Base-by-base conservation (phyloP, 2,113 vertebrate genomes). In the Dicentrarchus labrax region DNA sequence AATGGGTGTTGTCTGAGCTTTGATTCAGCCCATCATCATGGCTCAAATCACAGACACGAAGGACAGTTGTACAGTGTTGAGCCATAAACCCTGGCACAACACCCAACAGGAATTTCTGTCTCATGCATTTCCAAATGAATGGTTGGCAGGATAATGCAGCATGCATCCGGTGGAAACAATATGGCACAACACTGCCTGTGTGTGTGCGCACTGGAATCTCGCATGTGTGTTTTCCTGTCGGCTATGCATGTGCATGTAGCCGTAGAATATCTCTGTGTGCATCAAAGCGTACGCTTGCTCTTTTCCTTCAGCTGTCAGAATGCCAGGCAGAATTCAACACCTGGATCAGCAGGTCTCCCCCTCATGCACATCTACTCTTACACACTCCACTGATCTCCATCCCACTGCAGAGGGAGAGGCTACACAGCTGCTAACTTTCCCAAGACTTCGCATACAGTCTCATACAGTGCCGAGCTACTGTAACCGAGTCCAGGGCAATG, bases 291-390 rank as follows among this genome's bases (percentile, higher is more conserved):
- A 39, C 36, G 43, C 39, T 56, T 66, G 78, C 72, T 70, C 65
- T 78, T 87, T 86, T 47, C 60, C 53, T 68, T 89, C 57, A 77
- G 84, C 83, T 93, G 91, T 92, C 78, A 84, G 53, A 24, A 73
- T 86, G 88, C 91, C 88, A 92, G 76, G 80, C 83, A 84, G 80
- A 76, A 88, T 86, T 93, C 91, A 92, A 79, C 92, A 94, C 93
- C 93, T 94, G 91, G 88, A 94, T 90, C 91, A 91, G 89, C 89
- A 93, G 91, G 88, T 92, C 85, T 84, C 82, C 73, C 82, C 74
- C 88, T 85, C 77, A 74, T 82, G 84, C 87, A 80, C 84, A 76
- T 83, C 88, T 90, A 92, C 90, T 79, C 82, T 92, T 92, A 91
- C 88, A 91, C 86, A 89, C 84, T 85, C 86, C 72, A 88, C 85